These are phyloP conservation scores for Tokudaia muenninki DNA, from an alignment of 2,797 vertebrate species.

Conservation along the genomic window DNA sequence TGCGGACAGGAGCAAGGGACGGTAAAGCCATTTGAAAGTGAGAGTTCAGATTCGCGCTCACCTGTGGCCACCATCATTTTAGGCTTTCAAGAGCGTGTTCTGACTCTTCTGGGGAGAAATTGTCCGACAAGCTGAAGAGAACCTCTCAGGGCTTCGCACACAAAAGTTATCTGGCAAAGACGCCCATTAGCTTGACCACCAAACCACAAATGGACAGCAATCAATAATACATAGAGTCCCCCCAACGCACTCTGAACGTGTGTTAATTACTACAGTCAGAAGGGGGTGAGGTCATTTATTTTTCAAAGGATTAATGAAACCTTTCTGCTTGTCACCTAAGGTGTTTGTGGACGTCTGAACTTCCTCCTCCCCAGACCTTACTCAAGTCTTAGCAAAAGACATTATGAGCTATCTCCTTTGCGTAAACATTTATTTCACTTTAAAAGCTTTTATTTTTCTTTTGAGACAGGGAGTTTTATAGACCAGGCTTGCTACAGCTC, in stretches of 20 bases:
- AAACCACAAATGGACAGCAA: conserved; percentile 76
- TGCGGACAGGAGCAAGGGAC: background rate
- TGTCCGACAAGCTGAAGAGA: background rate
- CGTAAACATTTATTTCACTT: conserved; percentile 11
- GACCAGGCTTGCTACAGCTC: background rate
- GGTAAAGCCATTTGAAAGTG: background rate
- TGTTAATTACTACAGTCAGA: conserved; percentile 62
- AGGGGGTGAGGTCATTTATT: conserved; percentile 81
- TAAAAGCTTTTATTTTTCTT: background rate
- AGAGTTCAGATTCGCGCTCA: background rate
- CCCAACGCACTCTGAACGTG: conserved; percentile 4
- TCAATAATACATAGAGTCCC: conserved; percentile 66
- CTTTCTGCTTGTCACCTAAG: conserved; percentile 31
- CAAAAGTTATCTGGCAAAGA: conserved; percentile 41
- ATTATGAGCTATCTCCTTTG: conserved; percentile 37
- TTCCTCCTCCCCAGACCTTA: conserved; percentile 3
- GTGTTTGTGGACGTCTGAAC: background rate
- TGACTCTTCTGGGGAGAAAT: conserved; percentile 45
- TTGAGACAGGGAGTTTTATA: background rate
- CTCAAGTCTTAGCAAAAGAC: conserved; percentile 1
- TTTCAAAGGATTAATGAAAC: conserved; percentile 77
- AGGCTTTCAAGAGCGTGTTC: conserved; percentile 22
- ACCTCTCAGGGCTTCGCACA: background rate
- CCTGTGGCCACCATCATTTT: background rate
- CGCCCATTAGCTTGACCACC: conserved; percentile 67